These are phyloP conservation scores for Tachuris rubrigastra DNA, from an alignment of 2,113 vertebrate genomes.

Conservation along the genomic window DNA sequence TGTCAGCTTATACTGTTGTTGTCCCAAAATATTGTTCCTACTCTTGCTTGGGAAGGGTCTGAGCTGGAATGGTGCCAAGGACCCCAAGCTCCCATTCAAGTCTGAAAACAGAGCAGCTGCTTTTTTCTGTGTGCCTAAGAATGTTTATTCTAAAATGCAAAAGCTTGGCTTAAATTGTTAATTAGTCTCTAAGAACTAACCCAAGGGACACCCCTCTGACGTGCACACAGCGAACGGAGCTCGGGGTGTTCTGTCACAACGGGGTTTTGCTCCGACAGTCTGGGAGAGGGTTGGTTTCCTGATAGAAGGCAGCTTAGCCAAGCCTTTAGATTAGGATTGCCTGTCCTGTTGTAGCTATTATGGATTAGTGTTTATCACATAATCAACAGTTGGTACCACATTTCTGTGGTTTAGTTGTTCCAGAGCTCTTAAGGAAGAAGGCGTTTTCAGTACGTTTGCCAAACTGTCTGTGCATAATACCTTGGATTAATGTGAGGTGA, in stretches of 20 bases:
- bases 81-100: neutral
- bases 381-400: neutral
- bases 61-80: neutral
- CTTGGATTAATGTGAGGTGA: neutral
- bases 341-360: neutral
- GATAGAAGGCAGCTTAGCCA: neutral
- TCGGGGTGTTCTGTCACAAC: rapidly evolving
- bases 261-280: neutral
- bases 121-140: neutral
- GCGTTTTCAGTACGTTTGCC: neutral
- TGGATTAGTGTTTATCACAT: neutral
- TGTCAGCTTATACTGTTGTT: neutral
- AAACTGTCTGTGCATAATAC: neutral
- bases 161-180: neutral
- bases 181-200: neutral
- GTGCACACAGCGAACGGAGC: neutral
- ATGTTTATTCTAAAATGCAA: neutral
- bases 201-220: neutral
- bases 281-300: neutral
- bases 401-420: neutral
- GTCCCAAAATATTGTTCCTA: neutral
- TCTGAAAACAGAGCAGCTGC: neutral
- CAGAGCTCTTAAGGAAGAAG: neutral
- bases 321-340: neutral
- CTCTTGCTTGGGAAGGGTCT: neutral